Evolutionary conservation across 2,888 invertebrate genomes (phyloP).

Genomic region (Lasius fuliginosus): DNA sequence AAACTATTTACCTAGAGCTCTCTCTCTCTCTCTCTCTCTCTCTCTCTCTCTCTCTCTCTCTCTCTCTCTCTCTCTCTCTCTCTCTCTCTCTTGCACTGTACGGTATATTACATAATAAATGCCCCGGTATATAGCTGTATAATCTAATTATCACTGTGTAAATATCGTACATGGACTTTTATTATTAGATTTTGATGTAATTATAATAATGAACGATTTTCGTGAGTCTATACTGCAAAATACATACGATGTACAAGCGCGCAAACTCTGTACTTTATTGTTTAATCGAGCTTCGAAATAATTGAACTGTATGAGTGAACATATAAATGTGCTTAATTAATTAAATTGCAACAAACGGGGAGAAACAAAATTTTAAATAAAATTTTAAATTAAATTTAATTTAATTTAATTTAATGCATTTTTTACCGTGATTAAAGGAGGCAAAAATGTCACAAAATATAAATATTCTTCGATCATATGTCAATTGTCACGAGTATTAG

Average conservation of each 20-base stretch:
- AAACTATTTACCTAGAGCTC: constrained; percentile 21
- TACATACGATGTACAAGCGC: neutral
- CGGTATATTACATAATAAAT: neutral
- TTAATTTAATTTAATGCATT: too few species aligned
- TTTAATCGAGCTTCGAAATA: constrained; percentile 30
- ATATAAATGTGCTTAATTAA: constrained; percentile 30
- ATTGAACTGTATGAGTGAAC: neutral
- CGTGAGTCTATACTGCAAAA: neutral
- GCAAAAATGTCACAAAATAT: neutral
- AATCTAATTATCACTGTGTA: constrained; percentile 32
- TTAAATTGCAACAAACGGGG: neutral
- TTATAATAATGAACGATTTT: constrained; percentile 28
- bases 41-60: neutral
- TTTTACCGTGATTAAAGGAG: neutral
- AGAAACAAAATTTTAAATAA: neutral
- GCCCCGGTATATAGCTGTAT: neutral
- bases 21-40: neutral
- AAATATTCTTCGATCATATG: neutral
- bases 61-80: neutral
- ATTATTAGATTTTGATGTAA: constrained; percentile 25
- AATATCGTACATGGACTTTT: neutral
- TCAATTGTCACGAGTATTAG: neutral
- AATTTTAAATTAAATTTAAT: too few species aligned
- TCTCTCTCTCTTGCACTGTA: neutral
- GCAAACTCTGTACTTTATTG: constrained; percentile 18